A percentile compares a stretch with the other conserved stretches of the same genome.
These are phyloP conservation scores for Scarus forsteni DNA, from an alignment of 2,797 vertebrate genomes.

Conservation along the genomic window DNA sequence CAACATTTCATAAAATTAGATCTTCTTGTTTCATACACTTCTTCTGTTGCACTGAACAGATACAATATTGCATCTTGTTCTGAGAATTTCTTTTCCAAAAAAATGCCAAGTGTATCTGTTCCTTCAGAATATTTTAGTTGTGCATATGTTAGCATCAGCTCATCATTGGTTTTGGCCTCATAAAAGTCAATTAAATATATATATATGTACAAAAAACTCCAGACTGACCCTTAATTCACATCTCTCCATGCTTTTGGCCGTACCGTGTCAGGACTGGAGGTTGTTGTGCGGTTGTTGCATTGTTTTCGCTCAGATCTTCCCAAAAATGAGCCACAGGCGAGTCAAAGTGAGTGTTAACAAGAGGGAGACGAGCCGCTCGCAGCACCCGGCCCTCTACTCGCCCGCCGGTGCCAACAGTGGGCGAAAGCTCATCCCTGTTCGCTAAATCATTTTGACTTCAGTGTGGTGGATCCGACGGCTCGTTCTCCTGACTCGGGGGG, in stretches of 20 bases:
- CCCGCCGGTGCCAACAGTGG: slow-evolving; percentile 64
- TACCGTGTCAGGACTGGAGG: slow-evolving; percentile 18
- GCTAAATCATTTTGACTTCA: slow-evolving; percentile 74
- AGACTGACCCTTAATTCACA: slow-evolving; percentile 19
- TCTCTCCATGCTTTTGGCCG: background rate
- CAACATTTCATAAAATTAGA: too few species aligned
- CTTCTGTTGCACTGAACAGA: too few species aligned
- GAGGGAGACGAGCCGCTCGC: slow-evolving; percentile 60
- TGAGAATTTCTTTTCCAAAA: too few species aligned
- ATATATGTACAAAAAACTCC: background rate
- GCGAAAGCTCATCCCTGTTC: slow-evolving; percentile 65
- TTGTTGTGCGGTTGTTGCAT: slow-evolving; percentile 50
- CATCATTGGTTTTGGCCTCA: background rate
- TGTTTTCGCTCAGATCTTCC: slow-evolving; percentile 61
- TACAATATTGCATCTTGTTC: too few species aligned
- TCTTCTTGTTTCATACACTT: too few species aligned
- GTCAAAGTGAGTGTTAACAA: slow-evolving; percentile 71
- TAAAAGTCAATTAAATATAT: background rate
- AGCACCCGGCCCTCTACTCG: slow-evolving; percentile 44
- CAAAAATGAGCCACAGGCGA: slow-evolving; percentile 66
- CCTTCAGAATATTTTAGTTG: too few species aligned
- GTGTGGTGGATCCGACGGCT: slow-evolving; percentile 57
- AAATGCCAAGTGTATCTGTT: too few species aligned
- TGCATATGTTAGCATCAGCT: slow-evolving; percentile 1
- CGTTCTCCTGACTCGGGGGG: slow-evolving; percentile 68